Base-by-base conservation (phyloP, 2,888 invertebrate genomes). In the Ceriagrion tenellum region DNA sequence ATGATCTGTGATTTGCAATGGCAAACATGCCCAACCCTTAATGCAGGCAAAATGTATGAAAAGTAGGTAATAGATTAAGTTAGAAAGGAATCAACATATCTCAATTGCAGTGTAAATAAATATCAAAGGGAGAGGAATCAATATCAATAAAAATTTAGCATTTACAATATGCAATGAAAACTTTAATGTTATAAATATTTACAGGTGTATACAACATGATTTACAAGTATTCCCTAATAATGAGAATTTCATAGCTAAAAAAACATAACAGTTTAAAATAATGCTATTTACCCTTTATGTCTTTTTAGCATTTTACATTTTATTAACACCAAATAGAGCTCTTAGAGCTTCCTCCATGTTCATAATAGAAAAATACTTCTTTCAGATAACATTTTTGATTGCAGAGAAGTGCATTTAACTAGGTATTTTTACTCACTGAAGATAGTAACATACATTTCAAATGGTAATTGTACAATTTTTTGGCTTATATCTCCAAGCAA, bases 161-260 rank as follows among this genome's bases (percentile, higher is more conserved):
- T 4, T 59, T 91, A 63, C 56, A 93, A 93, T 63, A n/a, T 63
- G 40, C 74, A 26, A 93, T 93, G 93, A 93, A 93, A 93, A 93
- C 93, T 93, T 93, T 93, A 93, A 93, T 93, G 26, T 55, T 93
- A 93, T 74, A 93, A 93, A 93, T 93, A 93, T 93, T 93, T 93
- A 93, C 93, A 93, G 93, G 40, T 93, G 93, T 69, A 93, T 93
- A 93, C 74, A 69, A 69, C 93, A 93, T 93, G 74, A 93, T 93
- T 74, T 93, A 93, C 93, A 93, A 47, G 63, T n/a, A 93, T 47
- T 93, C 69, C 47, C 69, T 69, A 69, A 63, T 40, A 47, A 69
- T 47, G 47, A 69, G 69, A 69, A 69, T 93, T 40, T 47, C 47
- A 74, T n/a, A 93, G 69, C 26, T 69, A 40, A 69, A 40, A 69